phyloP scores from a whole-genome alignment of 2,888 invertebrate species.

The Drosophila formosana region DNA sequence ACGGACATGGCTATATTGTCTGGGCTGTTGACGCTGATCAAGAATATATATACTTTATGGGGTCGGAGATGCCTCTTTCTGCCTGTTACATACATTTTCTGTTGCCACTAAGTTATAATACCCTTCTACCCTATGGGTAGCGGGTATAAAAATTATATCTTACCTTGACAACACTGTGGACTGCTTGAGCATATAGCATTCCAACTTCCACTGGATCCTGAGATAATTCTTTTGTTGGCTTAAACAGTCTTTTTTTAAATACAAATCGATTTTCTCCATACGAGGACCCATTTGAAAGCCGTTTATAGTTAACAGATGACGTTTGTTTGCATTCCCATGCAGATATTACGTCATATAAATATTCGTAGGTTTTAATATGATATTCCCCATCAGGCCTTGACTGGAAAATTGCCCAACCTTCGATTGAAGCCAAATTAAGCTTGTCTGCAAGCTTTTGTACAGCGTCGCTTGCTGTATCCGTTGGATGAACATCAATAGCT shows the following conservation, averaged over 20 bases:
- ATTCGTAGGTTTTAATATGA: slow-evolving; percentile 95
- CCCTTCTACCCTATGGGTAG: no score
- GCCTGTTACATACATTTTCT: no score
- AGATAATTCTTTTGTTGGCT: slow-evolving; percentile 94
- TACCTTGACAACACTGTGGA: slow-evolving; percentile 97
- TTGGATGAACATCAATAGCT: slow-evolving; percentile 97
- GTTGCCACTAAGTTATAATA: no score
- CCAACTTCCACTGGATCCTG: slow-evolving; percentile 98
- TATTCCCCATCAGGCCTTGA: slow-evolving; percentile 94
- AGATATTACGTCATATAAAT: slow-evolving; percentile 96
- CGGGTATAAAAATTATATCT: neutral
- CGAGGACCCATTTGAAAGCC: slow-evolving; percentile 89
- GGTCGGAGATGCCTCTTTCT: no score
- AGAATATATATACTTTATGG: no score
- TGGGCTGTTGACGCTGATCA: no score
- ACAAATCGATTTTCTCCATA: slow-evolving; percentile 96
- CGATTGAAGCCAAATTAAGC: slow-evolving; percentile 91
- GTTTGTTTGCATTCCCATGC: slow-evolving; percentile 94
- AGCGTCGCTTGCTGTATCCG: slow-evolving; percentile 96
- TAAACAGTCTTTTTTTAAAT: slow-evolving; percentile 95
- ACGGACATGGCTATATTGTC: no score
- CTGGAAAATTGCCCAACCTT: slow-evolving; percentile 98
- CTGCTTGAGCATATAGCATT: slow-evolving; percentile 96
- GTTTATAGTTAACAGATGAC: slow-evolving; percentile 86
- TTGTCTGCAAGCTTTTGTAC: slow-evolving; percentile 95